phyloP scores from a whole-genome alignment of 2,113 vertebrate species.

The Podarcis muralis region DNA sequence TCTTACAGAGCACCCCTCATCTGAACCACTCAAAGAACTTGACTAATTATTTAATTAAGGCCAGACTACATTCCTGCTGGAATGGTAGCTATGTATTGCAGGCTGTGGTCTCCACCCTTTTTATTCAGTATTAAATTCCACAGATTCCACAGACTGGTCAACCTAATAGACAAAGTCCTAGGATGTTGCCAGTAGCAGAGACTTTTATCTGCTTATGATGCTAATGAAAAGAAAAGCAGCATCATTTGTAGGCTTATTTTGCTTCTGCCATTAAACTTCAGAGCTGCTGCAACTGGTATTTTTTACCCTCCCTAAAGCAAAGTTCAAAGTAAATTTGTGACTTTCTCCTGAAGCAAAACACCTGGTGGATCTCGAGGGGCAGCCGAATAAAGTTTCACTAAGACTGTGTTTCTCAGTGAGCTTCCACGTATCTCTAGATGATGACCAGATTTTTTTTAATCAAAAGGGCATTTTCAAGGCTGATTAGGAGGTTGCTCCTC shows the following conservation, averaged over 20 bases:
- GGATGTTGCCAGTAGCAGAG: background rate
- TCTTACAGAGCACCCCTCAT: background rate
- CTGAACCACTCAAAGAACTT: background rate
- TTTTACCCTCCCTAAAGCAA: background rate
- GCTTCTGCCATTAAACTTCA: background rate
- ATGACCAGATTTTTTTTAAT: background rate
- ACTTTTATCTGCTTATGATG: no score
- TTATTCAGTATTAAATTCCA: background rate
- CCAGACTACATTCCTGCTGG: background rate
- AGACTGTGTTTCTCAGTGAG: background rate
- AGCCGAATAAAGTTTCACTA: background rate
- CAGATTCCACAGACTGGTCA: background rate
- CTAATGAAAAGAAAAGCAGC: background rate
- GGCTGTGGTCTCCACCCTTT: background rate
- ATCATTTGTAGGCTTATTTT: background rate
- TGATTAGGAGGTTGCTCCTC: background rate
- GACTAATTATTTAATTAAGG: slow-evolving; percentile 21
- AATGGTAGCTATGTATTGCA: background rate
- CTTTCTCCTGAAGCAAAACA: background rate
- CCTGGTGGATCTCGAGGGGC: background rate
- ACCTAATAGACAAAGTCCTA: background rate
- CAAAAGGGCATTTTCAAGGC: background rate
- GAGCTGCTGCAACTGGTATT: background rate
- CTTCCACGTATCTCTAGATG: background rate
- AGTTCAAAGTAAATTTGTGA: background rate